A percentile compares a stretch with the other conserved stretches of the same genome.
phyloP scores from a whole-genome alignment of 2,113 vertebrate species.

The Heteronetta atricapilla region DNA sequence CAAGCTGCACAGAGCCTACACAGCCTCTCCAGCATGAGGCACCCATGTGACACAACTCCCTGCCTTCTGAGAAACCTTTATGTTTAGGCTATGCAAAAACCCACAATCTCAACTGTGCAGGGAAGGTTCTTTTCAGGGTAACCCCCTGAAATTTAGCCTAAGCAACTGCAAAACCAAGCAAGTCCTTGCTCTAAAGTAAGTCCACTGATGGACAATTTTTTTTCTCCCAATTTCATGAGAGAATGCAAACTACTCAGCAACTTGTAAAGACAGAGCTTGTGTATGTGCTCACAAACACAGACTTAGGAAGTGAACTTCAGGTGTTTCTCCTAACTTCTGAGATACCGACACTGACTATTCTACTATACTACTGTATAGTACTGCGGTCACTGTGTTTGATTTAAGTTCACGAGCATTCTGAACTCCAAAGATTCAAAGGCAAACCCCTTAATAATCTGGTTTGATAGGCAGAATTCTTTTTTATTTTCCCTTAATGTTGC shows the following conservation, averaged over 20 bases:
- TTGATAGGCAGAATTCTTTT: neutral
- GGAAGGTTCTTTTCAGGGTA: neutral
- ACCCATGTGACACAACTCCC: neutral
- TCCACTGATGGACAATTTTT: neutral
- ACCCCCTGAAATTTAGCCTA: neutral
- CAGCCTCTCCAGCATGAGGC: neutral
- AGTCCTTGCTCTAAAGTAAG: neutral
- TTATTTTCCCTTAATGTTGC: neutral
- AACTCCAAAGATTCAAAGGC: neutral
- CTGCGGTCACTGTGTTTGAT: neutral
- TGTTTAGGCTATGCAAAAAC: neutral
- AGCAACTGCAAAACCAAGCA: neutral
- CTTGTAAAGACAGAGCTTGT: neutral
- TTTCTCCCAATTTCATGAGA: neutral
- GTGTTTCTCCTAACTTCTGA: neutral
- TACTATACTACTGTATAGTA: neutral
- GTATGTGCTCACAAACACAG: neutral
- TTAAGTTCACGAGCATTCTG: neutral
- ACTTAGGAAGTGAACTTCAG: neutral
- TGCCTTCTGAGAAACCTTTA: neutral
- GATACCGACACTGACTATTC: neutral
- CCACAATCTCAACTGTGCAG: neutral
- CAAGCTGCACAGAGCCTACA: neutral
- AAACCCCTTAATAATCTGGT: rapidly evolving
- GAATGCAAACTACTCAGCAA: neutral